phyloP scores from a whole-genome alignment of 2,888 invertebrate genomes.

The Mesorhabditis belari region DNA sequence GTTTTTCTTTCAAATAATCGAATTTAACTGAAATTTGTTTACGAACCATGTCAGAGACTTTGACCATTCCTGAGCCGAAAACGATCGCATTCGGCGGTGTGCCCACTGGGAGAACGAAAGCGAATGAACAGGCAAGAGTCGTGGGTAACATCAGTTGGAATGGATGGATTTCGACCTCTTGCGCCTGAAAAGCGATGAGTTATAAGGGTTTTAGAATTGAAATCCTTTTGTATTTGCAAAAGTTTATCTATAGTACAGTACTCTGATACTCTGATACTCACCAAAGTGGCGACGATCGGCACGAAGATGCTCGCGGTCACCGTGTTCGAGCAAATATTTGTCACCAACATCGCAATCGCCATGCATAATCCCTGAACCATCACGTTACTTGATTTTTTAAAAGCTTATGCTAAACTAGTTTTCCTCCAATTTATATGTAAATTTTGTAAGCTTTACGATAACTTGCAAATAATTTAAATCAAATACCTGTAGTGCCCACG shows the following conservation, averaged over 20 bases:
- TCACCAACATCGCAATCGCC: conserved; percentile 71
- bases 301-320: conserved; percentile 73
- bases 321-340: conserved; percentile 83
- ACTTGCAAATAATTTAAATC: no score
- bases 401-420: no score
- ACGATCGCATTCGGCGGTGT: conserved; percentile 89
- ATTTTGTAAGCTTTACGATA: no score
- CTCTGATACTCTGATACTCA: no score
- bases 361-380: conserved; percentile 62
- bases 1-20: no score
- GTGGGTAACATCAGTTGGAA: conserved; percentile 58
- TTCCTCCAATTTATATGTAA: background rate
- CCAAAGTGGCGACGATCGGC: conserved; percentile 67
- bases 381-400: background rate
- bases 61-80: conserved; percentile 37
- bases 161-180: conserved; percentile 32
- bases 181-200: conserved; percentile 21
- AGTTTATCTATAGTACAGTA: background rate
- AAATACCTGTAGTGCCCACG: conserved; percentile 67
- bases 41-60: conserved; percentile 40
- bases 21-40: no score
- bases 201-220: background rate
- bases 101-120: conserved; percentile 63
- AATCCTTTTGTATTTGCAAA: background rate
- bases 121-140: conserved; percentile 59